phyloP scores from a whole-genome alignment of 92 coral and sea anemone genomes.

The Porites divaricata region DNA sequence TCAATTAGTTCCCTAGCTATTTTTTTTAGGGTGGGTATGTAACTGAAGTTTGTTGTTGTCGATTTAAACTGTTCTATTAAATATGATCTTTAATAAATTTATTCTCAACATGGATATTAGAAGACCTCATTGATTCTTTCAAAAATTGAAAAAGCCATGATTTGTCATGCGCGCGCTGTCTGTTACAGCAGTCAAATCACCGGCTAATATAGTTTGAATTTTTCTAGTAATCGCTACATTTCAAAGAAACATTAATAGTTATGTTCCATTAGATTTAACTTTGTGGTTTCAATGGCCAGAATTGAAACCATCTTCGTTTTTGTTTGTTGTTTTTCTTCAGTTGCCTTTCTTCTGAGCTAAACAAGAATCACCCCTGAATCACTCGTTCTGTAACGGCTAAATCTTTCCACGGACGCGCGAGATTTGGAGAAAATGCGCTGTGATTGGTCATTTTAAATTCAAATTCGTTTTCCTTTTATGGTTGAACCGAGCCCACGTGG shows the following conservation, averaged over 20 bases:
- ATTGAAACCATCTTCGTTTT: neutral
- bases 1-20: no score
- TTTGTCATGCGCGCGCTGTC: neutral
- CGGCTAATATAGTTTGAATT: neutral
- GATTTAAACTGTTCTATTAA: no score
- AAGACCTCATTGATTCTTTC: no score
- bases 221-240: neutral
- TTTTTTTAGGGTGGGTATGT: no score
- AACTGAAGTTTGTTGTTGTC: no score
- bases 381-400: neutral
- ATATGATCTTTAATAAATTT: no score
- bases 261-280: no score
- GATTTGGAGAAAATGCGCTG: neutral
- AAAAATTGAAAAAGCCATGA: neutral
- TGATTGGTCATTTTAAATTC: constrained; percentile 1
- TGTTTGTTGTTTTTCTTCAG: neutral
- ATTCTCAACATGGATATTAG: no score
- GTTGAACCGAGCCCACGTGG: no score
- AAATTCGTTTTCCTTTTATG: neutral
- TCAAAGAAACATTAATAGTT: neutral
- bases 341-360: neutral
- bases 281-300: neutral
- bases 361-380: neutral
- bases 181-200: neutral
- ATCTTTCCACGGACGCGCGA: neutral